A percentile compares a stretch with the other conserved stretches of the same genome.
Evolutionary conservation across 2,797 vertebrate genomes (phyloP).

Genomic region (Gobio occitaniae): DNA sequence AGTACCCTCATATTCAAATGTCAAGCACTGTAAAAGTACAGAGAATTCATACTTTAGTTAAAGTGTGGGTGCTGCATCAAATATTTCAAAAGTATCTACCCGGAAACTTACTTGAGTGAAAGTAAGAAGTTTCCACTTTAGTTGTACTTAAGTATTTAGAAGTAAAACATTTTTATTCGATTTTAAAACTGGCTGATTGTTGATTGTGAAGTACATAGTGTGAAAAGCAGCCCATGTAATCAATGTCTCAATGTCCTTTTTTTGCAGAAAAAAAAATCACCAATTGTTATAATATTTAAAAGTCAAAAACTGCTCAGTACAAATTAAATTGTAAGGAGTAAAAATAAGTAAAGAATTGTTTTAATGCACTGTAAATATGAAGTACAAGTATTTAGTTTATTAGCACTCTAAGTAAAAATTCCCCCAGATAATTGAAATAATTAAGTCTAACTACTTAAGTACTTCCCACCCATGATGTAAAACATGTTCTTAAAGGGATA

Average conservation of each 20-base stretch:
- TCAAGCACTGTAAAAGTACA: slow-evolving; percentile 1
- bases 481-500: not conserved
- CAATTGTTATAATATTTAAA: not conserved
- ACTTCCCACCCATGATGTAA: not conserved
- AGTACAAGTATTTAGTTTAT: not conserved
- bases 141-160: not conserved
- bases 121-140: not conserved
- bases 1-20: slow-evolving; percentile 21
- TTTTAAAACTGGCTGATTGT: slow-evolving; percentile 1
- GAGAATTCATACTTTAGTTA: not conserved
- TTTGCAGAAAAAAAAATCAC: no score
- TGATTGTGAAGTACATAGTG: not conserved
- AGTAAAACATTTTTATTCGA: not conserved
- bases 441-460: not conserved
- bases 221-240: not conserved
- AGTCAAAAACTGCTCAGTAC: not conserved
- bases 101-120: not conserved
- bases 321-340: not conserved
- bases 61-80: not conserved
- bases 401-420: not conserved
- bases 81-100: not conserved
- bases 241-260: not conserved
- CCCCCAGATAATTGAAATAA: not conserved
- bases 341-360: not conserved
- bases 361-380: not conserved